Percentiles rank a stretch among this genome's conserved stretches.
Conservation (phyloP, 1,140 invertebrate genomes). For the Eulimnadia texana region DNA sequence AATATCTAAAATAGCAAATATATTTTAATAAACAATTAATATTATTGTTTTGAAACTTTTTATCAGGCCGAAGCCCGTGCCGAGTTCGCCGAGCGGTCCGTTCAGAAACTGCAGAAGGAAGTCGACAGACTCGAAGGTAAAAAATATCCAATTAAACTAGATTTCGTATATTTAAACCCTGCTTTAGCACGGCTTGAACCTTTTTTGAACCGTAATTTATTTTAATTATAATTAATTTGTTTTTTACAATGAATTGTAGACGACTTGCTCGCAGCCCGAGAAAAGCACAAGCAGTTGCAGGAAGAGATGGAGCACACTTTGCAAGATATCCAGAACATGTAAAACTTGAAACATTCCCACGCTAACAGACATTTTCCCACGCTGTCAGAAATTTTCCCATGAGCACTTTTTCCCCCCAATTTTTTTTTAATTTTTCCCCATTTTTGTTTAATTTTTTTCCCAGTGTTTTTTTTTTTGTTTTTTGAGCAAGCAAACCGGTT, state of each 20-base stretch:
- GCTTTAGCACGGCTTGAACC: background rate
- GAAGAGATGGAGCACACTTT: slow-evolving; percentile 98
- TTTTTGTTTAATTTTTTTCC: too few species aligned
- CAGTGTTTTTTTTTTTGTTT: too few species aligned
- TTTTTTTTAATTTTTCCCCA: too few species aligned
- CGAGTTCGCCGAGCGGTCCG: slow-evolving; percentile 98
- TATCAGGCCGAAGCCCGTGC: slow-evolving; percentile 94
- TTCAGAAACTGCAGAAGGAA: slow-evolving; percentile 99
- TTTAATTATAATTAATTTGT: slow-evolving; percentile 2
- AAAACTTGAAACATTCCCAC: slow-evolving; percentile 33
- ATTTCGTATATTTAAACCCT: background rate
- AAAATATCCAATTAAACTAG: slow-evolving; percentile 12
- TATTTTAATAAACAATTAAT: too few species aligned
- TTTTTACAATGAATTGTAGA: slow-evolving; percentile 48
- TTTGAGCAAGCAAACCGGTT: too few species aligned
- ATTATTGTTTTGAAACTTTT: background rate
- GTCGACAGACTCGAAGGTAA: slow-evolving; percentile 99
- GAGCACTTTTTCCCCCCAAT: too few species aligned
- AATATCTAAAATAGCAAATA: too few species aligned
- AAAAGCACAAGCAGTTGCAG: slow-evolving; percentile 89
- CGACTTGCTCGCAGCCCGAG: slow-evolving; percentile 84
- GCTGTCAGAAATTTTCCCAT: too few species aligned
- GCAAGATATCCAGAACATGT: slow-evolving; percentile 98
- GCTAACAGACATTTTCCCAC: background rate
- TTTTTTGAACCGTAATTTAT: too few species aligned